Evolutionary conservation across 2,113 vertebrate genomes (phyloP).

Genomic region (Lycocorax pyrrhopterus): DNA sequence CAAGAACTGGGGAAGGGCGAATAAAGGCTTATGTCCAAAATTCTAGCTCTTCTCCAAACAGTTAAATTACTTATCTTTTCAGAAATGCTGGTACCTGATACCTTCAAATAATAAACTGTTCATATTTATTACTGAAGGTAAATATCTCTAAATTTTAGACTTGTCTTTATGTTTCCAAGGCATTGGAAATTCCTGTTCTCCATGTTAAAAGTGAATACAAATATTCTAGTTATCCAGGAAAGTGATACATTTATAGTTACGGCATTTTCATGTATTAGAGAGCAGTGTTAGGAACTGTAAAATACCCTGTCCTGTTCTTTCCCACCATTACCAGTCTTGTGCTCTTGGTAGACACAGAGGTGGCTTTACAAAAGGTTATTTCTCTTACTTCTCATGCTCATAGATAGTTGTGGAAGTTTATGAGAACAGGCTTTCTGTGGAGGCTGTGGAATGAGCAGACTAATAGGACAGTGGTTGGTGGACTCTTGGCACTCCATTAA

Average conservation of each 20-base stretch:
- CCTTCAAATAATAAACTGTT: background rate
- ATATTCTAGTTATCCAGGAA: background rate
- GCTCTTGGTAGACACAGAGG: background rate
- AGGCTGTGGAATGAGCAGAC: background rate
- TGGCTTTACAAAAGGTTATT: background rate
- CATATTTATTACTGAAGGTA: background rate
- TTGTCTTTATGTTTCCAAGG: background rate
- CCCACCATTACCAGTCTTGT: background rate
- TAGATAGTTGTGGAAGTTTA: background rate
- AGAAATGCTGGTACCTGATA: background rate
- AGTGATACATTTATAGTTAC: background rate
- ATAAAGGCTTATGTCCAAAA: background rate
- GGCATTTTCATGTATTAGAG: background rate
- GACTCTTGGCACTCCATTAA: background rate
- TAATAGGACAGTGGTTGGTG: background rate
- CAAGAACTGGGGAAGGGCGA: background rate
- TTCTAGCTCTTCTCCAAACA: background rate
- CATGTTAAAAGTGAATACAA: background rate
- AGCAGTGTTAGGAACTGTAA: background rate
- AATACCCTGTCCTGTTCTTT: background rate
- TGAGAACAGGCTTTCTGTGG: background rate
- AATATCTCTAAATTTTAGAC: background rate
- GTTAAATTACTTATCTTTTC: background rate
- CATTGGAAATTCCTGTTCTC: background rate
- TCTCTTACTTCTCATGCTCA: background rate